These are phyloP conservation scores for Zootoca vivipara DNA, from an alignment of 2,113 vertebrate genomes.

Conservation along the genomic window DNA sequence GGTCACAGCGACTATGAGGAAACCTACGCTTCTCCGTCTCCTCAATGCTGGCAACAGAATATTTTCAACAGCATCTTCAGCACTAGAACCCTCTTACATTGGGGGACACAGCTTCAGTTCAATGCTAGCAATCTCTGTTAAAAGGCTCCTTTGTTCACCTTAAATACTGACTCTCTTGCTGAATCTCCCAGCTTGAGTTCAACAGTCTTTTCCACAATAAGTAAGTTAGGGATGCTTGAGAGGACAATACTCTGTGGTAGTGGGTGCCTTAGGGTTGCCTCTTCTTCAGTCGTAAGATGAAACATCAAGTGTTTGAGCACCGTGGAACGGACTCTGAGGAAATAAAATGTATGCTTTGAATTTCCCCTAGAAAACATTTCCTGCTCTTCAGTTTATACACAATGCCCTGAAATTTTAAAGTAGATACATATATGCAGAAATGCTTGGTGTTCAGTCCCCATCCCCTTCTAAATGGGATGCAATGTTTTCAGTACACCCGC, in stretches of 20 bases:
- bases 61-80: not conserved
- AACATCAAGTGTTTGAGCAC: constrained; percentile 85
- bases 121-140: not conserved
- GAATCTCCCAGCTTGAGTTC: constrained; percentile 83
- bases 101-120: not conserved
- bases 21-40: too few relatives aligned
- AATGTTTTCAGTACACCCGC: not conserved
- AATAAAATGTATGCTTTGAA: constrained; percentile 22
- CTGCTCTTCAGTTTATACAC: not conserved
- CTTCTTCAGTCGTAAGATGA: constrained; percentile 78
- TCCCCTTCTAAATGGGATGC: not conserved
- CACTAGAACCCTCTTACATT: not conserved
- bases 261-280: constrained; percentile 74
- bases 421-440: not conserved
- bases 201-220: constrained; percentile 76
- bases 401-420: too few relatives aligned
- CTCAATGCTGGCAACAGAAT: not conserved
- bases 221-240: constrained; percentile 79
- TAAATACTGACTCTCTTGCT: constrained; percentile 84
- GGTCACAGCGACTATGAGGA: too few relatives aligned
- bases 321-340: constrained; percentile 81
- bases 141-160: constrained; percentile 76
- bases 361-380: not conserved
- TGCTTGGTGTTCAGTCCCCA: not conserved
- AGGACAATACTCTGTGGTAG: constrained; percentile 72